Evolutionary conservation across 1,140 invertebrate species (phyloP), one percentile per base, ranked within the genome.

Genomic region (Drosophila teissieri): DNA sequence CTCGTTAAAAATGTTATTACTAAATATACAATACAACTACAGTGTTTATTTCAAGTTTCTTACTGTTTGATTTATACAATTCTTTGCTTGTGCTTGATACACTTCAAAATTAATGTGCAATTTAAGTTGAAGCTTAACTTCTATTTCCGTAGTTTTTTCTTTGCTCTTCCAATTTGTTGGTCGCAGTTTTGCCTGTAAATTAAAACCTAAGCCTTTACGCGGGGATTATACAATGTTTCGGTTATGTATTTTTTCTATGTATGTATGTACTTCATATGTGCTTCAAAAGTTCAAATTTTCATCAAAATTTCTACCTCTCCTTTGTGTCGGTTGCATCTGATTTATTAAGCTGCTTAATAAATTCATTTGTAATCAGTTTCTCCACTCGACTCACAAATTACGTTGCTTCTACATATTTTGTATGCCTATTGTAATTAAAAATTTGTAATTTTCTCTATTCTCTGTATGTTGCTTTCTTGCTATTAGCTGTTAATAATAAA

Each of bases 61-160:
- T 63, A 63, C 37, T 56, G 48, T 68, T 75, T 57, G 49, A 44
- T 60, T 80, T 81, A 67, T 85, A 80, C 76, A 84, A 78, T 85
- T 81, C 58, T 77, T 84, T 80, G 64, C 74, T 77, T 88, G 83
- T 88, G 83, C 83, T 83, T 78, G 64, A 85, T 88, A 88, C 83
- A 88, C 79, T 80, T 88, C 80, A 88, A 83, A 86, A 82, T 86
- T 88, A 88, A 88, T 88, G 84, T 88, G 83, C 83, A 88, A 89
- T 83, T 88, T 80, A 83, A 62, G 61, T 89, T 88, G 64, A 82
- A 62, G 79, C 83, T 83, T 78, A 86, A 75, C 76, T 44, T 78
- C 80, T 76, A 88, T 56, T 58, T 63, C 55, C 60, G 39, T 77
- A 48, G 36, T 65, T 75, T 48, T 39, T 51, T 24, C 44, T 42